A percentile compares a stretch with the other conserved stretches of the same genome.
Evolutionary conservation across 2,888 invertebrate species (phyloP).

Genomic region (Catocala nupta): DNA sequence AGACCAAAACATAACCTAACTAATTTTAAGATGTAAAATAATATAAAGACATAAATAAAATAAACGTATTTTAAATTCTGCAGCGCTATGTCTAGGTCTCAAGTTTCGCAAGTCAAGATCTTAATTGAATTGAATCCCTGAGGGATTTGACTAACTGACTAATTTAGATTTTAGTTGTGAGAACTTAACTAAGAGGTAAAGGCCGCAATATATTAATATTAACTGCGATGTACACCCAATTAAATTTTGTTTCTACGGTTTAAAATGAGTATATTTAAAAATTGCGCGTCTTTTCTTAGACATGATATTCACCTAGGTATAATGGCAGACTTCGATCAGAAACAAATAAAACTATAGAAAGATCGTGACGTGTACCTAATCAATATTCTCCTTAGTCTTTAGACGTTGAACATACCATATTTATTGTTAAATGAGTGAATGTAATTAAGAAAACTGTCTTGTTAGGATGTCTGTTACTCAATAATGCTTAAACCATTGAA

Average conservation of each 20-base stretch:
- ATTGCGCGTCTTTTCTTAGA: neutral
- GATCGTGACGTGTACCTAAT: too few relatives aligned
- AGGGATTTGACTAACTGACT: slow-evolving; percentile 6
- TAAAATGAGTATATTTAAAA: neutral
- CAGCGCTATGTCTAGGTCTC: neutral
- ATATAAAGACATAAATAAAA: neutral
- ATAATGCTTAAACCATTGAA: too few relatives aligned
- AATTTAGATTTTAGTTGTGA: slow-evolving; percentile 10
- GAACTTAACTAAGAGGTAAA: slow-evolving; percentile 7
- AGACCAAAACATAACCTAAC: too few relatives aligned
- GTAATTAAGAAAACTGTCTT: too few relatives aligned
- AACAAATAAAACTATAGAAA: too few relatives aligned
- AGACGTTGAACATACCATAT: too few relatives aligned
- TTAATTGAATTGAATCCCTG: slow-evolving; percentile 3
- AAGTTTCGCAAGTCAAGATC: neutral
- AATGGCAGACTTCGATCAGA: too few relatives aligned
- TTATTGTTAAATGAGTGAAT: too few relatives aligned
- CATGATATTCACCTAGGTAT: too few relatives aligned
- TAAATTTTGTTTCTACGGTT: slow-evolving; percentile 4
- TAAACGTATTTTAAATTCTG: neutral
- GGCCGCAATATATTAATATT: slow-evolving; percentile 2
- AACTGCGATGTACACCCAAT: slow-evolving; percentile 1
- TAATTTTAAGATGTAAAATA: too few relatives aligned
- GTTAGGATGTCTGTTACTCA: too few relatives aligned
- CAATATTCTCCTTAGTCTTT: too few relatives aligned